phyloP scores from a whole-genome alignment of 1,140 invertebrate genomes.

The Hypothenemus hampei region DNA sequence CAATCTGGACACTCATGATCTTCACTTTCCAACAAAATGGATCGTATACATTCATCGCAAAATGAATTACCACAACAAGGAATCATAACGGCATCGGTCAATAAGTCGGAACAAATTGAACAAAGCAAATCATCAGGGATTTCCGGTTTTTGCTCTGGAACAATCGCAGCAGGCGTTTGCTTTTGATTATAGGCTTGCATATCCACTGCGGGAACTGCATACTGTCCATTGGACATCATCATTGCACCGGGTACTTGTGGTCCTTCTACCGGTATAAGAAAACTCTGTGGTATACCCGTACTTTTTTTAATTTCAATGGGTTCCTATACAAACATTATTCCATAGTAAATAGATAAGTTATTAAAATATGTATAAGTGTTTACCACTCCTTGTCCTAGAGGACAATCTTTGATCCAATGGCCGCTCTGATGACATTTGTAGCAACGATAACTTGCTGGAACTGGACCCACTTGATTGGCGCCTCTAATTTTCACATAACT shows the following conservation, averaged over 20 bases:
- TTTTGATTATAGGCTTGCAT: slow-evolving; percentile 63
- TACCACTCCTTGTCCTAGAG: slow-evolving; percentile 59
- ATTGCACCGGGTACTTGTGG: slow-evolving; percentile 86
- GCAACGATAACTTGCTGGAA: slow-evolving; percentile 86
- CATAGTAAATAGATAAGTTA: not conserved
- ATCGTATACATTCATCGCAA: slow-evolving; percentile 96
- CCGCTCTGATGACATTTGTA: slow-evolving; percentile 88
- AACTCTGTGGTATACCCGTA: slow-evolving; percentile 96
- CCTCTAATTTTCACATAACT: slow-evolving; percentile 86
- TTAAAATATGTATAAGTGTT: slow-evolving; percentile 39
- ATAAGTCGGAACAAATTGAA: slow-evolving; percentile 86
- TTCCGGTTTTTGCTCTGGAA: slow-evolving; percentile 62
- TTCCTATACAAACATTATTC: slow-evolving; percentile 50
- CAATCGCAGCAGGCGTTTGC: slow-evolving; percentile 56
- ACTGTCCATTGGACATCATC: slow-evolving; percentile 88
- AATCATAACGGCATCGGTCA: slow-evolving; percentile 93
- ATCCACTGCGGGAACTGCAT: slow-evolving; percentile 87
- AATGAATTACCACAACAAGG: slow-evolving; percentile 96
- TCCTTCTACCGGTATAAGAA: slow-evolving; percentile 89
- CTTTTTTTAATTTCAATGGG: slow-evolving; percentile 81
- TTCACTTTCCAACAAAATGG: slow-evolving; percentile 83
- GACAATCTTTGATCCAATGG: slow-evolving; percentile 96
- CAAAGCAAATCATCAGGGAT: slow-evolving; percentile 90
- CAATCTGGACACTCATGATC: slow-evolving; percentile 93
- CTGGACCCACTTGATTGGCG: slow-evolving; percentile 78